A percentile compares a stretch with the other conserved stretches of the same genome.
Conservation (phyloP, 2,888 invertebrate species). For the Drosophila lutescens region DNA sequence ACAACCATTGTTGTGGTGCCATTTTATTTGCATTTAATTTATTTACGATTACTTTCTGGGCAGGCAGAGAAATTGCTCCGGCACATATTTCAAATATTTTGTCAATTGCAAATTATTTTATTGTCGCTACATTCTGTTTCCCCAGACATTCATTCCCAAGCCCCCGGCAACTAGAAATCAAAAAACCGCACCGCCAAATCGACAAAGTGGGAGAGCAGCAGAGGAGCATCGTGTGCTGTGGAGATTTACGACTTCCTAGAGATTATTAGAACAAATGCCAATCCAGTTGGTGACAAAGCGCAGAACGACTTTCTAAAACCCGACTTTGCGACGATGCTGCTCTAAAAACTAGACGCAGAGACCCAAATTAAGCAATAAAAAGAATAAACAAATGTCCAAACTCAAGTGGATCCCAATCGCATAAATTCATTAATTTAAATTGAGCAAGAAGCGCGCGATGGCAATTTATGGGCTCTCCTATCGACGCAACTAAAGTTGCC, state of each 20-base stretch:
- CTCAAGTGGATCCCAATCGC: constrained; percentile 46
- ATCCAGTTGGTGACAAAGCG: constrained; percentile 48
- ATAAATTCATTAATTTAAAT: constrained; percentile 78
- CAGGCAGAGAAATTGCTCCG: constrained; percentile 22
- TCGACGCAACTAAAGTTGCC: constrained; percentile 26
- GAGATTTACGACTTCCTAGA: constrained; percentile 73
- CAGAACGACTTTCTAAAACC: constrained; percentile 77
- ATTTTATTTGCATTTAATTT: constrained; percentile 72
- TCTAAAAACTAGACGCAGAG: constrained; percentile 19
- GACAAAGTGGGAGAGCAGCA: constrained; percentile 18
- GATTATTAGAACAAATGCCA: constrained; percentile 50
- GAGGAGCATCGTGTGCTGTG: constrained; percentile 43
- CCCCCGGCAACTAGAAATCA: constrained; percentile 11
- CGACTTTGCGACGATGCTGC: neutral
- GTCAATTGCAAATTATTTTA: constrained; percentile 79
- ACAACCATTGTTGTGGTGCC: constrained; percentile 66
- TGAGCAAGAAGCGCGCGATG: constrained; percentile 54
- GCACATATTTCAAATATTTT: constrained; percentile 72
- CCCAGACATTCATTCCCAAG: constrained; percentile 31
- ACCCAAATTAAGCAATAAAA: constrained; percentile 58
- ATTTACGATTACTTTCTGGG: constrained; percentile 37
- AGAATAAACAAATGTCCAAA: constrained; percentile 52
- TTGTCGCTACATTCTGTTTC: constrained; percentile 70
- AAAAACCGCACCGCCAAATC: constrained; percentile 19
- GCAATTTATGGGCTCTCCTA: constrained; percentile 53